A percentile compares a stretch with the other conserved stretches of the same genome.
These are phyloP conservation scores for Loriculus beryllinus DNA, from an alignment of 2,797 vertebrate genomes.

Conservation along the genomic window DNA sequence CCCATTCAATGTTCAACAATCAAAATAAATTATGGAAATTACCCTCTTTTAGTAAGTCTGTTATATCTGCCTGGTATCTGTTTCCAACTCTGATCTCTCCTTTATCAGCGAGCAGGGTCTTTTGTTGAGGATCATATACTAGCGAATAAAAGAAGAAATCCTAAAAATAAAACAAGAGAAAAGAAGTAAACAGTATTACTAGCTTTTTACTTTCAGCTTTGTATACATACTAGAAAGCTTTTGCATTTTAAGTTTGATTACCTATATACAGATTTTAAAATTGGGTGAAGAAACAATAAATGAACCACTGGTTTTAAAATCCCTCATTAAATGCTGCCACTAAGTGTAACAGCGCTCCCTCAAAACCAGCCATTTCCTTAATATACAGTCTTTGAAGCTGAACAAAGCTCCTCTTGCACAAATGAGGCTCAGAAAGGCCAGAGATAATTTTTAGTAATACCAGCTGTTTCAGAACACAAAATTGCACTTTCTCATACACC, in stretches of 20 bases:
- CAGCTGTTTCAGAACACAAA: background rate
- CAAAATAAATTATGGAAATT: background rate
- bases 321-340: background rate
- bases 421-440: background rate
- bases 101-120: constrained; percentile 95
- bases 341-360: background rate
- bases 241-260: background rate
- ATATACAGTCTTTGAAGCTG: background rate
- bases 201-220: background rate
- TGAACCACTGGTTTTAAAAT: background rate
- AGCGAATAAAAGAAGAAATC: constrained; percentile 99
- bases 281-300: background rate
- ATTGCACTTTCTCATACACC: background rate
- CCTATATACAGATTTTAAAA: background rate
- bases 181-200: constrained; percentile 31
- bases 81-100: constrained; percentile 97
- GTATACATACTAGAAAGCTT: background rate
- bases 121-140: constrained; percentile 97
- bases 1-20: background rate
- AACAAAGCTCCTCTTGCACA: background rate
- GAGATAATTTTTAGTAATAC: background rate
- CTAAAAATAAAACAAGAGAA: constrained; percentile 72
- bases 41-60: constrained; percentile 94
- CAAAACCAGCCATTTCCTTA: background rate
- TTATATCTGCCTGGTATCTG: constrained; percentile 97